These are phyloP conservation scores for Podilymbus podiceps DNA, from an alignment of 2,113 vertebrate species.

Conservation along the genomic window DNA sequence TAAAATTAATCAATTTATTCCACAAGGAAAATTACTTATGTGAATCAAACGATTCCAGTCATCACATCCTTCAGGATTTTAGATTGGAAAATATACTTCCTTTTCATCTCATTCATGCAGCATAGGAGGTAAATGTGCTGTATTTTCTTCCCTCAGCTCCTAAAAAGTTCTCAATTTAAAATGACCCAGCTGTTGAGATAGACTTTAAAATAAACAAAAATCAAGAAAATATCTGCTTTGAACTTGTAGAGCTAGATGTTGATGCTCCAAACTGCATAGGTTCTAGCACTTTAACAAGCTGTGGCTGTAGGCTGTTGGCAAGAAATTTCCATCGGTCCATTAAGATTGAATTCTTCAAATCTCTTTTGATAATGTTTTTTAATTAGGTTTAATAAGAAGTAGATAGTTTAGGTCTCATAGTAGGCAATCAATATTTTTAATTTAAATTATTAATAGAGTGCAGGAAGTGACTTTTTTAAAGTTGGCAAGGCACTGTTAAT, in stretches of 20 bases:
- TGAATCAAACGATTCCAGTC: background rate
- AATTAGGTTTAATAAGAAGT: background rate
- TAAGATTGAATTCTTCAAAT: background rate
- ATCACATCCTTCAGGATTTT: background rate
- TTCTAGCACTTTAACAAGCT: background rate
- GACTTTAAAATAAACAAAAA: background rate
- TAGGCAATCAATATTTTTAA: conserved; percentile 8
- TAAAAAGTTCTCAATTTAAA: background rate
- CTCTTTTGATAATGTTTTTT: background rate
- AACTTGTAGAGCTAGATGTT: background rate
- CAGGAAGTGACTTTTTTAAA: background rate
- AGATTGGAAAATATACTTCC: background rate
- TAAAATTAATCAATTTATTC: background rate
- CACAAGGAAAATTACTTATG: background rate
- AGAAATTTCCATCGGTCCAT: background rate
- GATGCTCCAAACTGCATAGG: background rate
- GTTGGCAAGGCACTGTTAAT: background rate
- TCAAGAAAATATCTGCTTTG: background rate
- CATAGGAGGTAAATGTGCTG: background rate
- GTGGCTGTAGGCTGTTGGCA: background rate
- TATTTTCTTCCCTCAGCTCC: background rate
- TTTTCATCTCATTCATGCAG: background rate
- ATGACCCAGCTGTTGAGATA: background rate
- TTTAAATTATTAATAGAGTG: background rate
- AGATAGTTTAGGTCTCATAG: background rate